A percentile compares a stretch with the other conserved stretches of the same genome.
Evolutionary conservation across 2,797 vertebrate species (phyloP).

Genomic region (Crenichthys baileyi): DNA sequence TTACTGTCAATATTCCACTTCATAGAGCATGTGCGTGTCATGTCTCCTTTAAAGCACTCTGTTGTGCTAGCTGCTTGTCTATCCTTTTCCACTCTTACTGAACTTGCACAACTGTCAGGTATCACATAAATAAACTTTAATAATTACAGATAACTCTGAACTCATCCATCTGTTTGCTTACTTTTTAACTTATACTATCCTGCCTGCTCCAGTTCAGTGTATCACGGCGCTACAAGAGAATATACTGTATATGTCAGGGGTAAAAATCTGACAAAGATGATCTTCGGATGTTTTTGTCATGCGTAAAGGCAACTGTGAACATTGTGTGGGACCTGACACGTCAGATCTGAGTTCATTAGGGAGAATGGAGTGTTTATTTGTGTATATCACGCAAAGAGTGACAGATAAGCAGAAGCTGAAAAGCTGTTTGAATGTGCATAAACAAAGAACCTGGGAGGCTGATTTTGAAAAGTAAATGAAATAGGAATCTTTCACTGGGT

Average conservation of each 20-base stretch:
- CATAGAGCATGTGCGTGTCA: too few relatives aligned
- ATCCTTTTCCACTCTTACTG: neutral
- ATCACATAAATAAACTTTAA: neutral
- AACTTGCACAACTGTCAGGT: neutral
- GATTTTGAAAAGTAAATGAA: conserved; percentile 6
- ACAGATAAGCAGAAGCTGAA: neutral
- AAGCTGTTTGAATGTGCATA: neutral
- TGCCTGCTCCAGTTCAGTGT: neutral
- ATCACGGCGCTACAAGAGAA: neutral
- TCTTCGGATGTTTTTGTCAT: neutral
- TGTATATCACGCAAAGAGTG: neutral
- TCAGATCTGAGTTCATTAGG: neutral
- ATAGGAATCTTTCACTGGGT: neutral
- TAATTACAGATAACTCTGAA: neutral
- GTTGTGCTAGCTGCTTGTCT: too few relatives aligned
- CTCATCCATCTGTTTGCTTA: neutral
- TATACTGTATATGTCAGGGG: neutral
- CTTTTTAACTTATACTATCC: neutral
- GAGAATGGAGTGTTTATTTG: neutral
- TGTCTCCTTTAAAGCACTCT: neutral
- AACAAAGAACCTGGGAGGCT: neutral
- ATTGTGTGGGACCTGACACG: neutral
- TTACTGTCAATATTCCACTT: too few relatives aligned
- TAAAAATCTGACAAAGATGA: neutral
- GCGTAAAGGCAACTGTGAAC: neutral